Percentiles rank a stretch among this genome's conserved stretches.
Conservation (phyloP, 2,888 invertebrate genomes). For the Epistrophe eligans region DNA sequence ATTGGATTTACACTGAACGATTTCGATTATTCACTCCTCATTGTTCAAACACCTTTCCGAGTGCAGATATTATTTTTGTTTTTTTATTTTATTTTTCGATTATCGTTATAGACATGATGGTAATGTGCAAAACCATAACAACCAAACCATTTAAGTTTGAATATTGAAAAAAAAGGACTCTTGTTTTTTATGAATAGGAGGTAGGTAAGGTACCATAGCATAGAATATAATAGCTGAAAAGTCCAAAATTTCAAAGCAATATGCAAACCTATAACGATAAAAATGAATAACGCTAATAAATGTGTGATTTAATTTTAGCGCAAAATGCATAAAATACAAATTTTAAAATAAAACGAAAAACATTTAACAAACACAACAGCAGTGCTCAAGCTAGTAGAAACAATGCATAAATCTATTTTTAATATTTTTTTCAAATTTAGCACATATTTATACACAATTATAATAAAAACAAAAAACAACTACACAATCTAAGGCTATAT, state of each 20-base stretch:
- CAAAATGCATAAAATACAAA: constrained; percentile 54
- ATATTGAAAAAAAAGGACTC: constrained; percentile 39
- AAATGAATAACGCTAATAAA: constrained; percentile 64
- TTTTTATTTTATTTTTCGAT: constrained; percentile 32
- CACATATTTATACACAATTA: constrained; percentile 48
- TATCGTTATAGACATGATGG: constrained; percentile 51
- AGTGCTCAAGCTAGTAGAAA: constrained; percentile 11
- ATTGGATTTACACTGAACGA: constrained; percentile 42
- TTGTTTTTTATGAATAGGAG: neutral
- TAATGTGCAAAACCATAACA: constrained; percentile 49
- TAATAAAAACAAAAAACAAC: neutral
- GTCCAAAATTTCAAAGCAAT: constrained; percentile 7
- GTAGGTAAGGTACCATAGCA: neutral
- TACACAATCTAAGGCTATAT: neutral
- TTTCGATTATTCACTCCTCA: constrained; percentile 62
- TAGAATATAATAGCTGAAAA: neutral
- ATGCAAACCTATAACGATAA: constrained; percentile 40
- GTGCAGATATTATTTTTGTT: constrained; percentile 30
- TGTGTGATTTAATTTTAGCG: constrained; percentile 55
- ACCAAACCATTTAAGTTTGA: constrained; percentile 27
- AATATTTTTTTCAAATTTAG: constrained; percentile 50
- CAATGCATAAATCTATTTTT: constrained; percentile 61
- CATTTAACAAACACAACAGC: constrained; percentile 12
- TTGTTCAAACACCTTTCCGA: constrained; percentile 59
- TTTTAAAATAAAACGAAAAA: constrained; percentile 27